Conservation (phyloP, 2,113 vertebrate genomes). For the Trachemys scripta region DNA sequence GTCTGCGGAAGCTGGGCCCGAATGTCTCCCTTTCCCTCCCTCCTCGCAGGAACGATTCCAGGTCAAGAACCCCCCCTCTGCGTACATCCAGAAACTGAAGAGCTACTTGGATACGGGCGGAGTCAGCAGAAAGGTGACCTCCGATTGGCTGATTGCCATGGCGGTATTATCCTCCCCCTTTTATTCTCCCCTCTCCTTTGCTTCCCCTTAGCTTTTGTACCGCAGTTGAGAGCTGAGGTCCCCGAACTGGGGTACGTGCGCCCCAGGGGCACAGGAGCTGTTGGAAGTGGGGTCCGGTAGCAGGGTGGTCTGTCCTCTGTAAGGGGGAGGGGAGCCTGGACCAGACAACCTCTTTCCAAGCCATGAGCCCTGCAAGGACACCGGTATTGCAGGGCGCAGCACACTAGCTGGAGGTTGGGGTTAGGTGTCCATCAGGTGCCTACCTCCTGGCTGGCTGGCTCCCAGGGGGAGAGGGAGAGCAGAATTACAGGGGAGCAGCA, state of each 20-base stretch:
- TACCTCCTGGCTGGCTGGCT: too few species aligned
- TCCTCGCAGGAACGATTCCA: conserved; percentile 90
- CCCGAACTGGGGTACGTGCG: neutral
- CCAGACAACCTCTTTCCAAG: neutral
- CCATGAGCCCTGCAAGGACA: neutral
- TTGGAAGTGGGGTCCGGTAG: neutral
- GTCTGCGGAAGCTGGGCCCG: neutral
- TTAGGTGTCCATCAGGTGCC: too few species aligned
- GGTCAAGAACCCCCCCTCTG: conserved; percentile 91
- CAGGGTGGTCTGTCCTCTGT: too few species aligned
- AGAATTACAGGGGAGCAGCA: neutral
- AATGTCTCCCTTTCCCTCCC: neutral
- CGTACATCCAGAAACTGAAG: conserved; percentile 93
- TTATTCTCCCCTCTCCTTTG: neutral
- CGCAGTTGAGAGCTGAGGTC: neutral
- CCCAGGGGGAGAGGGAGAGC: neutral
- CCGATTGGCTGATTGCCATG: conserved; percentile 56
- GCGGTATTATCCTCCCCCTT: conserved; percentile 29
- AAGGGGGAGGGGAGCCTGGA: neutral
- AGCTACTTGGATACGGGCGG: conserved; percentile 89
- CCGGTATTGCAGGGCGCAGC: neutral
- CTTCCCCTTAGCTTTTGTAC: neutral
- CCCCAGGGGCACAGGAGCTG: neutral
- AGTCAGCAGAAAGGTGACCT: conserved; percentile 88
- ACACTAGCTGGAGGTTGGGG: neutral